Evolutionary conservation across 2,888 invertebrate species (phyloP).

Genomic region (Drosophila borealis): DNA sequence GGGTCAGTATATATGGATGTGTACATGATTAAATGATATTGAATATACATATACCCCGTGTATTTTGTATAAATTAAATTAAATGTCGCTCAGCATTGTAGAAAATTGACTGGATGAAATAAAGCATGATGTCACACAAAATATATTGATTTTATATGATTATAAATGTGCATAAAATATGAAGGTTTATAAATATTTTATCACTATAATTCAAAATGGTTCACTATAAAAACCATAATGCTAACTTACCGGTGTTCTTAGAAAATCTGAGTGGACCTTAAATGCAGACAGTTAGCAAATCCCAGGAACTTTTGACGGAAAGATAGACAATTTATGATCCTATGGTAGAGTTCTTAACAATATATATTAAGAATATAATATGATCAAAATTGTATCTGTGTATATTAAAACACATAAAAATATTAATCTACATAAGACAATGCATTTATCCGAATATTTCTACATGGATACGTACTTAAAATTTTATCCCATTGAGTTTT

Average conservation of each 20-base stretch:
- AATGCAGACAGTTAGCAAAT: not conserved
- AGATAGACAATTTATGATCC: not conserved
- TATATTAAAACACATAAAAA: conserved; percentile 6
- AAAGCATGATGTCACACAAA: conserved; percentile 46
- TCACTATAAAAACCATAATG: not conserved
- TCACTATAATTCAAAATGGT: too few species aligned
- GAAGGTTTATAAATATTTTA: too few species aligned
- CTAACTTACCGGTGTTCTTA: conserved; percentile 32
- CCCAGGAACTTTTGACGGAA: not conserved
- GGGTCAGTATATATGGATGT: too few species aligned
- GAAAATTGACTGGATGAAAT: conserved; percentile 2
- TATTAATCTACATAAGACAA: conserved; percentile 4
- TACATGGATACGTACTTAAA: conserved; percentile 16
- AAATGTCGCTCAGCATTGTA: conserved; percentile 43
- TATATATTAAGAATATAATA: not conserved
- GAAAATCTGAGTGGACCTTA: not conserved
- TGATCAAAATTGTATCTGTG: not conserved
- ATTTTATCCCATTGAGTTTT: not conserved
- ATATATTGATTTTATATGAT: conserved; percentile 44
- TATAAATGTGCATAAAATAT: not conserved
- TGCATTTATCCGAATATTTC: not conserved
- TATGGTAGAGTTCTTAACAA: conserved; percentile 5
- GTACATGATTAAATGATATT: not conserved
- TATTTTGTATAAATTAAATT: conserved; percentile 1
- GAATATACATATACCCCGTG: not conserved